Evolutionary conservation across 2,113 vertebrate species (phyloP).

Genomic region (Callospermophilus lateralis): DNA sequence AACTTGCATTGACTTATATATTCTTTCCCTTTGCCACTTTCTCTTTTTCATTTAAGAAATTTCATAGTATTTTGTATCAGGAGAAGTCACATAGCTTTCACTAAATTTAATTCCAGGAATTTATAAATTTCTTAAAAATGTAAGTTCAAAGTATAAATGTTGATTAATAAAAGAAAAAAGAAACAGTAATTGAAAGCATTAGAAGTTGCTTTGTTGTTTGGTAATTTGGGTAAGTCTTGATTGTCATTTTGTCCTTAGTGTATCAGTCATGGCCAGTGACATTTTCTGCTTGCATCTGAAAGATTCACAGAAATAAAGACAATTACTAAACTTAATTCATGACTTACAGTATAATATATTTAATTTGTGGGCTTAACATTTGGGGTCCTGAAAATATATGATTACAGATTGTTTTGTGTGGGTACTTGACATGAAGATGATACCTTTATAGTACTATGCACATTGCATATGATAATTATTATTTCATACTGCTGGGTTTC

Average conservation of each 20-base stretch:
- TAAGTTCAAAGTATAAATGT: not conserved
- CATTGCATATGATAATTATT: not conserved
- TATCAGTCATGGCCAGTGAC: not conserved
- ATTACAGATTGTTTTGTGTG: not conserved
- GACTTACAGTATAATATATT: not conserved
- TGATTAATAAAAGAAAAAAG: not conserved
- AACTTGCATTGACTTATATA: not conserved
- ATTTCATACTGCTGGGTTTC: not conserved
- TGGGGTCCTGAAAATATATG: not conserved
- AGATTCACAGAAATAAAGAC: not conserved
- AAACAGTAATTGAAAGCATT: not conserved
- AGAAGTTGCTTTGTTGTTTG: not conserved
- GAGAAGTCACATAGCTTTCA: not conserved
- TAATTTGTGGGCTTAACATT: not conserved
- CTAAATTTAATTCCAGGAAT: not conserved
- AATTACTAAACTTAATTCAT: not conserved
- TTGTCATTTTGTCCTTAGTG: not conserved
- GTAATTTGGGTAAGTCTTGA: not conserved
- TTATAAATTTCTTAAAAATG: not conserved
- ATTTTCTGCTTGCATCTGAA: not conserved
- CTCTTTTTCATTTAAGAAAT: not conserved
- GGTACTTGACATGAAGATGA: not conserved
- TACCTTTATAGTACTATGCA: not conserved
- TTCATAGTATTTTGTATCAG: not conserved
- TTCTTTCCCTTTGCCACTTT: not conserved